Base-by-base conservation (phyloP, 2,888 invertebrate species). In the Cheilosia vulpina region DNA sequence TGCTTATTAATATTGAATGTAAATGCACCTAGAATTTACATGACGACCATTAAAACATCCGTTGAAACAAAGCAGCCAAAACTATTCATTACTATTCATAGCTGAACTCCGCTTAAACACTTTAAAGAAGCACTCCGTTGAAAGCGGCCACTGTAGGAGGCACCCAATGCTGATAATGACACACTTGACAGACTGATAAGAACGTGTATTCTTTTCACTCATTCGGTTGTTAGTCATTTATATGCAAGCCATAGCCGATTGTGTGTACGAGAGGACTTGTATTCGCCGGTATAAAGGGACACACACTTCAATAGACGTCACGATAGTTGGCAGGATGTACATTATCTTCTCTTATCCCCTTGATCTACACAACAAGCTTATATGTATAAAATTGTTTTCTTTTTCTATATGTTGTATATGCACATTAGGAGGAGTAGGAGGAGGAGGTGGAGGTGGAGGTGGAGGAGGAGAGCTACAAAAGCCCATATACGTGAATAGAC, bases 131-230 rank as follows among this genome's bases (percentile, higher is more conserved):
- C 9, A 17, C 3, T n/a, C 17, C 17, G 45, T n/a, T 38, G 38
- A 13, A 13, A 38, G 13, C 38, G 38, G 38, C 34, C 34, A 11
- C 9, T 34, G 34, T 11, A 3, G 9, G 34, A 34, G 34, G 34
- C 34, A 34, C 43, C 53, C 24, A 62, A 52, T 6, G 60, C 53
- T 60, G 76, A 77, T 62, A 69, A 62, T 69, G 53, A 69, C 53
- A 55, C 24, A 62, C 68, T 53, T 62, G 53, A 52, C 43, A 43
- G 31, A 53, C 52, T 31, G 43, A 63, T 63, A 73, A 65, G 17
- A 31, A 55, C 24, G 38, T 47, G 19, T 41, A 38, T 38, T 13
- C 38, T 38, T 38, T 38, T 38, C 38, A 38, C 45, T 31, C 19
- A 15, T 17, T 15, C 17, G 21, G 21, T 41, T 38, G 38, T 17